A percentile compares a stretch with the other conserved stretches of the same genome.
phyloP scores from a whole-genome alignment of 2,797 vertebrate genomes.

The Oryzias sinensis region DNA sequence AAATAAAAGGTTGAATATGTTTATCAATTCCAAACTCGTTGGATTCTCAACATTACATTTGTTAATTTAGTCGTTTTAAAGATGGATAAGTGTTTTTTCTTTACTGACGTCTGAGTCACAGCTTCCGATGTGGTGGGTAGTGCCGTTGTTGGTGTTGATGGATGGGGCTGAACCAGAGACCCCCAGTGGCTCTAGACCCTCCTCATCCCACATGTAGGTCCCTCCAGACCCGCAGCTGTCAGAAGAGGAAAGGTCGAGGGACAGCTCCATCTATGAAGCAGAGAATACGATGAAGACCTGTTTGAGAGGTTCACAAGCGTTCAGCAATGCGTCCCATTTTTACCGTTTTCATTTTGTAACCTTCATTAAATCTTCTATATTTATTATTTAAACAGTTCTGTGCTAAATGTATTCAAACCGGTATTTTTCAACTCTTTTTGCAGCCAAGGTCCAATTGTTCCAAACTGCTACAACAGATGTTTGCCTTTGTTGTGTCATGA shows the following conservation, averaged over 20 bases:
- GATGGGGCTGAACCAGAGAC: slow-evolving; percentile 43
- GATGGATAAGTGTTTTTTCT: not conserved
- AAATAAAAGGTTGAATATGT: too few relatives aligned
- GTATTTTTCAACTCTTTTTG: too few relatives aligned
- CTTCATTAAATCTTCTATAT: not conserved
- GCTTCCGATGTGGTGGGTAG: slow-evolving; percentile 85
- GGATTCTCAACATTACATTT: too few relatives aligned
- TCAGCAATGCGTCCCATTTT: not conserved
- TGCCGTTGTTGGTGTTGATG: slow-evolving; percentile 47
- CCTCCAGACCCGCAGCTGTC: slow-evolving; percentile 95
- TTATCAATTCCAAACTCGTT: too few relatives aligned
- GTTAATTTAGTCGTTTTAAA: too few relatives aligned
- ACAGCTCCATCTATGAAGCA: slow-evolving; percentile 79
- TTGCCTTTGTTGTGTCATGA: too few relatives aligned
- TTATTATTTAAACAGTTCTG: too few relatives aligned
- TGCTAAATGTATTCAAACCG: too few relatives aligned
- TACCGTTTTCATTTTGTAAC: not conserved
- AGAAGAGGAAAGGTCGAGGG: slow-evolving; percentile 93
- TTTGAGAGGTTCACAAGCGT: not conserved
- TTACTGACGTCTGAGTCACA: slow-evolving; percentile 93
- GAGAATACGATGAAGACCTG: not conserved
- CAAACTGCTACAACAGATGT: too few relatives aligned
- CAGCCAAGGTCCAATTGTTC: too few relatives aligned
- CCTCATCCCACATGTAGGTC: slow-evolving; percentile 98
- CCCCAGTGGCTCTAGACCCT: slow-evolving; percentile 87